Evolutionary conservation across 2,888 invertebrate genomes (phyloP), one percentile per base, ranked within the genome.

Genomic region (Timema podura): DNA sequence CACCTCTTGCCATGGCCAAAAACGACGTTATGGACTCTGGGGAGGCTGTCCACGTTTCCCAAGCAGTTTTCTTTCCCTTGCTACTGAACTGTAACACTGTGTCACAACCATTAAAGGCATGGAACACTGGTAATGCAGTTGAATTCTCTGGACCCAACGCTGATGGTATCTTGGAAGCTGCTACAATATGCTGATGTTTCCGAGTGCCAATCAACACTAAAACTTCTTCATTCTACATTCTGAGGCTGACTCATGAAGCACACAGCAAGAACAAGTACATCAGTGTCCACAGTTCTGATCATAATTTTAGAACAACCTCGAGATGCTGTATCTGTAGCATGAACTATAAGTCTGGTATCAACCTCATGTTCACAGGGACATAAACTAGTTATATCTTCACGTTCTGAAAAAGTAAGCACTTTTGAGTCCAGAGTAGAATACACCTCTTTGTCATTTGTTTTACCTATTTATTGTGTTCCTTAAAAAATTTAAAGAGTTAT

Each of bases 81-180:
- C 30, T 45, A 16, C 59, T 59, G 59, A 15, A 59, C 59, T 59
- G 59, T 13, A 16, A 59, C 16, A 59, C 59, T 6, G 59, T 16
- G 30, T 59, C 59, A 16, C 59, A 59, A 10, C 59, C 59, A 59
- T 8, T 59, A 59, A 59, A 59, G 16, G 16, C 59, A 15, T 59
- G 59, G 59, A 16, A 59, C 7, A 59, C 30, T 5, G 59, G 13
- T 30, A 16, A 59, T 15, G 1, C 59, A 59, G 8, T 0, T 59
- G 30, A 59, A 15, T n/a, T 59, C 2, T 59, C 13, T 11, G 59
- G 59, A 30, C 59, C 16, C 16, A 59, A 59, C 3, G 59, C 59
- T 6, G 54, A 54, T 7, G 54, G 6, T n/a, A 54, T 54, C 6
- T 54, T 7, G 16, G 3, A 16, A 13, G n/a, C 54, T 11, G n/a